A percentile compares a stretch with the other conserved stretches of the same genome.
Conservation (phyloP, 2,113 vertebrate species). For the Ramphastos sulfuratus region DNA sequence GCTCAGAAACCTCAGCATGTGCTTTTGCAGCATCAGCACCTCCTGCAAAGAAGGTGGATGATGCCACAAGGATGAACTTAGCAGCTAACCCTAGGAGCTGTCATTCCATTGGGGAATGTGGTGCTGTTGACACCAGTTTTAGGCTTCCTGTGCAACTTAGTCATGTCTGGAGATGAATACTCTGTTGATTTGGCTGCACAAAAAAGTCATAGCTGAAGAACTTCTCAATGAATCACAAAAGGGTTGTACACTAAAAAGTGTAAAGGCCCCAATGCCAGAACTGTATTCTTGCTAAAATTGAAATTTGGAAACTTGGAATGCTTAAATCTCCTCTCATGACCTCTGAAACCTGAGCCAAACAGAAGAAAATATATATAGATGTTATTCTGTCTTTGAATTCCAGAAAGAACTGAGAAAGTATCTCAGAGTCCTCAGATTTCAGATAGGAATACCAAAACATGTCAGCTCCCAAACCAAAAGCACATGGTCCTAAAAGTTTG, state of each 20-base stretch:
- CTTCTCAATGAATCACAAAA: not conserved
- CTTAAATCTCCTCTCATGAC: not conserved
- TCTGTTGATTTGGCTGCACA: not conserved
- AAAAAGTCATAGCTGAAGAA: not conserved
- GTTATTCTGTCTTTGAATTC: not conserved
- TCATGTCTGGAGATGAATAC: not conserved
- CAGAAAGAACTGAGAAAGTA: not conserved
- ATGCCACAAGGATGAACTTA: not conserved
- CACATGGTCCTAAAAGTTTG: not conserved
- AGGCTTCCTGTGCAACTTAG: not conserved
- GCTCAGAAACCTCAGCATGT: not conserved
- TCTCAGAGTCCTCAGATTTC: not conserved
- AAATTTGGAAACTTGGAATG: not conserved
- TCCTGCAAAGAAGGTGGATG: not conserved
- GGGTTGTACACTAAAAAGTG: not conserved
- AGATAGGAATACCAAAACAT: not conserved
- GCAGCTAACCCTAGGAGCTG: not conserved
- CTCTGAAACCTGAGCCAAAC: not conserved
- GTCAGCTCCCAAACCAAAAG: not conserved
- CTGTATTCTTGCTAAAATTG: not conserved
- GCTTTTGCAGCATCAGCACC: not conserved
- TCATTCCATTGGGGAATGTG: not conserved
- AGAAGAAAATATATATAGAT: not conserved
- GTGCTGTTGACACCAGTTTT: not conserved
- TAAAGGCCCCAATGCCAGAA: not conserved